phyloP scores from a whole-genome alignment of 2,113 vertebrate genomes.

The Trogon surrucura region DNA sequence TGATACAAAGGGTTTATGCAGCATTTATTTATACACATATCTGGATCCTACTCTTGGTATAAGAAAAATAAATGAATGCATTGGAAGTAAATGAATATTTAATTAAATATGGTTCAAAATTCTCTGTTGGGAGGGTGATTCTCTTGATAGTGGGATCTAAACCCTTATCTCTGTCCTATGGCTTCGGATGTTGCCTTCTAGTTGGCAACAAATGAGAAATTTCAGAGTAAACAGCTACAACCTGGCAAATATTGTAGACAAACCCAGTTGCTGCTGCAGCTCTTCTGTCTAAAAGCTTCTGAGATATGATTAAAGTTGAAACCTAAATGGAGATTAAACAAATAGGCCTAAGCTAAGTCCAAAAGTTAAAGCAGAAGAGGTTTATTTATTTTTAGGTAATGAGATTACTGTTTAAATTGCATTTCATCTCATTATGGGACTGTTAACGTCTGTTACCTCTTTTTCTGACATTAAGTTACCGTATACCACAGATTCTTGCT shows the following conservation, averaged over 20 bases:
- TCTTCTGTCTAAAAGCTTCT: constrained; percentile 46
- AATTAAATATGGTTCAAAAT: constrained; percentile 8
- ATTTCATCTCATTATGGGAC: constrained; percentile 58
- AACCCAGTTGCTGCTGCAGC: background rate
- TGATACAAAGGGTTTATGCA: background rate
- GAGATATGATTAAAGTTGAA: constrained; percentile 57
- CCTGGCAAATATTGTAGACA: constrained; percentile 21
- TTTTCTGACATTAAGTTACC: constrained; percentile 66
- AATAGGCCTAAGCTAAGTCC: constrained; percentile 34
- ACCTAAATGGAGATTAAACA: constrained; percentile 57
- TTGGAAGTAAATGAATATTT: constrained; percentile 4
- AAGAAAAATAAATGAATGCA: background rate
- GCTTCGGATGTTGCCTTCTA: constrained; percentile 20
- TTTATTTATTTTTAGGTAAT: constrained; percentile 62
- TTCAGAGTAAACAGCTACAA: constrained; percentile 25
- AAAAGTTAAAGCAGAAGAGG: constrained; percentile 55
- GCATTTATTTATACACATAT: background rate
- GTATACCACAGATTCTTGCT: constrained; percentile 27
- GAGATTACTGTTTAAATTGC: constrained; percentile 51
- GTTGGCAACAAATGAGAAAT: constrained; percentile 43
- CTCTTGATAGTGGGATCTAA: constrained; percentile 9
- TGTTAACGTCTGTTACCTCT: constrained; percentile 59
- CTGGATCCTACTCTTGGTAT: background rate
- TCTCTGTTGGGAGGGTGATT: background rate
- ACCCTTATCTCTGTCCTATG: background rate